Base-by-base conservation (phyloP, 2,797 vertebrate species). In the Microhierax caerulescens region DNA sequence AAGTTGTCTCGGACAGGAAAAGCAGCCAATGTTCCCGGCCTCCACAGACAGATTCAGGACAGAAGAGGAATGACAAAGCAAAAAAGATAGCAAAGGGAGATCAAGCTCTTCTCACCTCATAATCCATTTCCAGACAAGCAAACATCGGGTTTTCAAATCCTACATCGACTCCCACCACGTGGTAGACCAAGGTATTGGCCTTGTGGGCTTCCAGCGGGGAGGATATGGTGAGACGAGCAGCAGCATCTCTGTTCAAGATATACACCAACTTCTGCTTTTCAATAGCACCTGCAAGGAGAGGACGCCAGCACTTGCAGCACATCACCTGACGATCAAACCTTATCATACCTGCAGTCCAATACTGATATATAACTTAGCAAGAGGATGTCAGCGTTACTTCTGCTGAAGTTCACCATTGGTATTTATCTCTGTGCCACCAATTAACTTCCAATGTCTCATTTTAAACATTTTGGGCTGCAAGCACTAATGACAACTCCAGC, bases 121-220 rank as follows among this genome's bases (percentile, higher is more conserved):
- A 99, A 97, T 99, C 99, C 99, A 99, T 99, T 98, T 99, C 99
- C 57, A 99, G 98, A 95, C 99, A 99, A 65, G 99, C 99, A 97
- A 99, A 99, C 99, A 99, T 99, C 4, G 99, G 99, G 91, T 99
- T 99, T 97, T 99, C 99, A 98, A 99, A 99, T 64, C 99, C 99
- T 9, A 99, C 99, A 32, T 99, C 99, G 0, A 99, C 99, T 85
- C 99, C 99, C 17, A 99, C 99, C 25, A 99, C 99, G 3, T 99
- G 99, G 97, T 99, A 99, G 20, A 99, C 99, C 94, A 99, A 98
- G 10, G 99, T 99, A 97, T 99, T 99, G 4, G 99, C 99, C 97
- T 99, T 99, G 92, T 99, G 99, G 24, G 99, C 99, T 95, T 99
- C 99, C 96, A 99, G 96, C 0, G 99, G 99, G 57, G 99, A 99